Evolutionary conservation across 1,140 invertebrate species (phyloP).

Genomic region (Micrasema longulum): DNA sequence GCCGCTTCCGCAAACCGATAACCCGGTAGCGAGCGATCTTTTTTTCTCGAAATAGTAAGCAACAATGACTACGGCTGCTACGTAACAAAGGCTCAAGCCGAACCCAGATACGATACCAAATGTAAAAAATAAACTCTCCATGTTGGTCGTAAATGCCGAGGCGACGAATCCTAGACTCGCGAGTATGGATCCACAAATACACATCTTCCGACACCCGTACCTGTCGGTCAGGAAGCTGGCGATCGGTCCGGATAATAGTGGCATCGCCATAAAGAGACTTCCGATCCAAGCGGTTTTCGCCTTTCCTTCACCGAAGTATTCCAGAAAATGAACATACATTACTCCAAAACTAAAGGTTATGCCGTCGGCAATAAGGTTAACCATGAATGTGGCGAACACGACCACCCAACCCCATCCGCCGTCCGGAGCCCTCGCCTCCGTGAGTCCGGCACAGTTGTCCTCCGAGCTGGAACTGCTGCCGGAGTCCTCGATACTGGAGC

Average conservation of each 20-base stretch:
- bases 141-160: conserved; percentile 80
- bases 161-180: conserved; percentile 85
- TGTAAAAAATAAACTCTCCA: conserved; percentile 84
- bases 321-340: conserved; percentile 82
- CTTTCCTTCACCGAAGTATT: conserved; percentile 83
- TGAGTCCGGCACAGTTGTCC: conserved; percentile 72
- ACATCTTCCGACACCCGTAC: conserved; percentile 84
- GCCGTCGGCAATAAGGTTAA: conserved; percentile 92
- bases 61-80: conserved; percentile 92
- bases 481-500: conserved; percentile 56
- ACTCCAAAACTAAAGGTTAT: conserved; percentile 90
- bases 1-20: conserved; percentile 91
- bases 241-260: conserved; percentile 87
- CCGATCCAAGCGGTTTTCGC: conserved; percentile 93
- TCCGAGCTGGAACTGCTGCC: conserved; percentile 68
- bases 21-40: conserved; percentile 91
- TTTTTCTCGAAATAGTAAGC: conserved; percentile 96
- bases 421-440: conserved; percentile 77
- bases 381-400: conserved; percentile 87
- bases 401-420: conserved; percentile 87
- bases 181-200: conserved; percentile 83
- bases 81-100: conserved; percentile 88
- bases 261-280: conserved; percentile 91
- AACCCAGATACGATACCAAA: conserved; percentile 89
- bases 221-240: conserved; percentile 89